Evolutionary conservation across 1,140 invertebrate species (phyloP), one percentile per base, ranked within the genome.

Genomic region (Eubasilissa regina): DNA sequence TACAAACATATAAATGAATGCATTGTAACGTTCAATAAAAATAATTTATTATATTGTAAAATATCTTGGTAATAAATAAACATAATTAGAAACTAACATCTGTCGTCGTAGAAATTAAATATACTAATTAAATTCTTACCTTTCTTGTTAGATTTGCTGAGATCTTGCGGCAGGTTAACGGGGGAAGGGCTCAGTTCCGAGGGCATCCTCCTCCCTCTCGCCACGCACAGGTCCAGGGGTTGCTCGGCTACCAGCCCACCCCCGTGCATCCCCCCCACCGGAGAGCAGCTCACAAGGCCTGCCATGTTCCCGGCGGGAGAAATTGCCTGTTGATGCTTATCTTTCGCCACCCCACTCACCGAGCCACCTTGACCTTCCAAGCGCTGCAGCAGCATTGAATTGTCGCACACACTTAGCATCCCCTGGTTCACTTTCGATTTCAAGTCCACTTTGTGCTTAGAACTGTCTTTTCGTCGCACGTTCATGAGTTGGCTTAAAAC

Each of bases 401-500:
- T 77, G 0, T 44, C 17, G 7, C 10, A 35, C 15, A 10, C 35
- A 58, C 15, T 12, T 48, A 11, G 56, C 19, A 47, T 70, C 21
- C 43, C 45, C 48, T 15, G 56, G 13, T 17, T 70, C 21, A 45
- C 45, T 21, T 55, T 47, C 11, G 73, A 12, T 48, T 70, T 80
- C 11, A 19, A 43, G 11, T 70, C 53, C 25, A 44, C 74, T 55
- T 66, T 78, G 11, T 44, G 11, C 35, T 82, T 82, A 7, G 47
- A 53, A 48, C 35, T 75, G 55, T 83, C 82, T 64, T 81, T 87
- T 53, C 86, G 84, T 78, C 89, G 87, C 4, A 88, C 87, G 81
- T 85, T 88, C 79, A 89, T 87, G 76, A 89, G 80, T 75, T 87
- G 85, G 83, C 86, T 86, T 12, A 87, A 62, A 25, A 76, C 74